Evolutionary conservation across 2,113 vertebrate genomes (phyloP).

Genomic region (Platichthys flesus): DNA sequence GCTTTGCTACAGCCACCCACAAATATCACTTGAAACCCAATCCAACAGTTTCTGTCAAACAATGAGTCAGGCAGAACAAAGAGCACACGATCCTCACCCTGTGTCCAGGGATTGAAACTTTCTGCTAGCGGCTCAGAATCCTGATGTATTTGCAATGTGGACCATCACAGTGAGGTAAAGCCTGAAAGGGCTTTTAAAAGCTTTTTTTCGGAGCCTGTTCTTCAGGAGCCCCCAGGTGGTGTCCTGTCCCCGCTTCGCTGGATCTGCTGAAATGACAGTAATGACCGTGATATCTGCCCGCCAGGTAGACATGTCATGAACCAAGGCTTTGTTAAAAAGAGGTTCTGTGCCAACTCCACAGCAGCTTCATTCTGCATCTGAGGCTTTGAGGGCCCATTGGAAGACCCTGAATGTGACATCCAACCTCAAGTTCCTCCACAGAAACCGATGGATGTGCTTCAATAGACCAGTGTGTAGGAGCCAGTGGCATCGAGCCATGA

Average conservation of each 20-base stretch:
- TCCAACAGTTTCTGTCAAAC: slow-evolving; percentile 68
- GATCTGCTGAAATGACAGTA: background rate
- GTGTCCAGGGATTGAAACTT: background rate
- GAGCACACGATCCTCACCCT: slow-evolving; percentile 17
- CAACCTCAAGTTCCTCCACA: background rate
- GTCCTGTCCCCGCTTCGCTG: background rate
- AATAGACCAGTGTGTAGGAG: no score
- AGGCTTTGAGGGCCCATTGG: background rate
- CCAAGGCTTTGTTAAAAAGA: background rate
- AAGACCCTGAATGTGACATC: background rate
- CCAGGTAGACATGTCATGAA: background rate
- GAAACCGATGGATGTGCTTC: background rate
- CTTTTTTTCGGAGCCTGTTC: background rate
- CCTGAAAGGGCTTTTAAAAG: background rate
- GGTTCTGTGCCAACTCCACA: background rate
- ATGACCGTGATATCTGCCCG: background rate
- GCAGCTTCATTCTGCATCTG: background rate
- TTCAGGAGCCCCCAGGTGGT: background rate
- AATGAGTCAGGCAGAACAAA: slow-evolving; percentile 48
- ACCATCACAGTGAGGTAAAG: background rate
- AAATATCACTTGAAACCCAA: slow-evolving; percentile 62
- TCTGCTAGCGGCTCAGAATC: background rate
- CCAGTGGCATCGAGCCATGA: no score
- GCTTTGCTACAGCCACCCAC: slow-evolving; percentile 62
- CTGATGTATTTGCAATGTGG: background rate